Conservation (phyloP, 2,113 vertebrate genomes). For the Sigmodon hispidus region DNA sequence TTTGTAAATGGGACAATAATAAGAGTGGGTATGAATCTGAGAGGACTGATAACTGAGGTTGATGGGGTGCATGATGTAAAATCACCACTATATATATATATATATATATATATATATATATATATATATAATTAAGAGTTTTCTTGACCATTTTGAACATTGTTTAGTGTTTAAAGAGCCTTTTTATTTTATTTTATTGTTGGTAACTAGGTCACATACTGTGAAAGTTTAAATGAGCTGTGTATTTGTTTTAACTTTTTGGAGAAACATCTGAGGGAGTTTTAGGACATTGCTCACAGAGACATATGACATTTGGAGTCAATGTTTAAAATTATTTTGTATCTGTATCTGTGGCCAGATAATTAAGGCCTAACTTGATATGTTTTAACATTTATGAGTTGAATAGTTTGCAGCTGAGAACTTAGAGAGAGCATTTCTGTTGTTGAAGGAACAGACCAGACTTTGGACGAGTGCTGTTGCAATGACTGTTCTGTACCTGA, state of each 20-base stretch:
- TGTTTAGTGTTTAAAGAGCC: constrained; percentile 22
- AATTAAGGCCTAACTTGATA: constrained; percentile 38
- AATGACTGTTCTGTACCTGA: background rate
- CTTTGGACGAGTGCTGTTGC: background rate
- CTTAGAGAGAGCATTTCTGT: background rate
- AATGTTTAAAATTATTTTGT: constrained; percentile 42
- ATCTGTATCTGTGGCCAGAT: constrained; percentile 28
- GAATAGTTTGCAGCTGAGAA: background rate
- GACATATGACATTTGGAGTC: constrained; percentile 12
- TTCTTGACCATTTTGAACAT: constrained; percentile 13
- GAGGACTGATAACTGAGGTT: no score
- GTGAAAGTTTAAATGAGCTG: background rate
- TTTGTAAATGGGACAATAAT: no score
- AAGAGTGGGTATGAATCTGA: no score
- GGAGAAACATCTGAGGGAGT: constrained; percentile 44
- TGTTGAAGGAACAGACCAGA: background rate
- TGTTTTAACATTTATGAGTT: constrained; percentile 24
- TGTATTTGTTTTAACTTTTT: constrained; percentile 20
- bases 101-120: no score
- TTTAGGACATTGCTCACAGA: background rate
- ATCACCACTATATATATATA: no score
- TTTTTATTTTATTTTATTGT: constrained; percentile 54
- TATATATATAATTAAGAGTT: no score
- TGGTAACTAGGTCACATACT: constrained; percentile 24
- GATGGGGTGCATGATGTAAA: no score